Conservation (phyloP, 2,888 invertebrate species). For the Geophilus truncorum region DNA sequence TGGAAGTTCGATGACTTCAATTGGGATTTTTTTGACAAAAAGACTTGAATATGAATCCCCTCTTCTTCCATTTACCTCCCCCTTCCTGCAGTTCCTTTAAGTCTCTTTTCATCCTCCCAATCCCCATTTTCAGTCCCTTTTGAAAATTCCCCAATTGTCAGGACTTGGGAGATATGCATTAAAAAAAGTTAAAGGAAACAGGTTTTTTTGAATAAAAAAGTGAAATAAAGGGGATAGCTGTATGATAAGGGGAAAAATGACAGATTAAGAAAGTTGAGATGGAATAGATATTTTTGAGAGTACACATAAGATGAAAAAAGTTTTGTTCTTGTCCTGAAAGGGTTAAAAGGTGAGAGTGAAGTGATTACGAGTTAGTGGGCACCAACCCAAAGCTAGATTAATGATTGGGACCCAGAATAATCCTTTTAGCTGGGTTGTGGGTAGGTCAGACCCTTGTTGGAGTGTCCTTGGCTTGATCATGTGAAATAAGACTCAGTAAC, state of each 20-base stretch:
- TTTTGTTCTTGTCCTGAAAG: conserved; percentile 1
- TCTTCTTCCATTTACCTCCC: neutral
- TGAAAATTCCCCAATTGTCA: neutral
- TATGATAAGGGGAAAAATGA: neutral
- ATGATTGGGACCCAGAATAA: conserved; percentile 2
- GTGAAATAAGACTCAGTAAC: conserved; percentile 6
- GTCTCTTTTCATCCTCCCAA: neutral
- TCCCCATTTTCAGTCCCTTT: neutral
- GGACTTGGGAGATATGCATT: neutral
- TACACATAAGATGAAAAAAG: neutral
- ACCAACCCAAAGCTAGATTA: conserved; percentile 16
- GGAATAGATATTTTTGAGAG: neutral
- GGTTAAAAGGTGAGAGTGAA: conserved; percentile 3
- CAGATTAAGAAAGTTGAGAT: neutral
- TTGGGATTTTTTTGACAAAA: neutral
- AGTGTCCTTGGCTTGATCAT: neutral
- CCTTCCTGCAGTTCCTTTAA: neutral
- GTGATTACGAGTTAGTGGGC: conserved; percentile 20
- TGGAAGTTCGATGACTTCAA: conserved; percentile 1
- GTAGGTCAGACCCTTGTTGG: neutral
- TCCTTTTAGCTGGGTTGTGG: neutral
- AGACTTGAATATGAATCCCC: neutral
- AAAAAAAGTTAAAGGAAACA: neutral
- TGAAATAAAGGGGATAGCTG: neutral
- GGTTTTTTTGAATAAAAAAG: neutral